A percentile compares a stretch with the other conserved stretches of the same genome.
phyloP scores from a whole-genome alignment of 2,888 invertebrate species.

The Andrena marginata region DNA sequence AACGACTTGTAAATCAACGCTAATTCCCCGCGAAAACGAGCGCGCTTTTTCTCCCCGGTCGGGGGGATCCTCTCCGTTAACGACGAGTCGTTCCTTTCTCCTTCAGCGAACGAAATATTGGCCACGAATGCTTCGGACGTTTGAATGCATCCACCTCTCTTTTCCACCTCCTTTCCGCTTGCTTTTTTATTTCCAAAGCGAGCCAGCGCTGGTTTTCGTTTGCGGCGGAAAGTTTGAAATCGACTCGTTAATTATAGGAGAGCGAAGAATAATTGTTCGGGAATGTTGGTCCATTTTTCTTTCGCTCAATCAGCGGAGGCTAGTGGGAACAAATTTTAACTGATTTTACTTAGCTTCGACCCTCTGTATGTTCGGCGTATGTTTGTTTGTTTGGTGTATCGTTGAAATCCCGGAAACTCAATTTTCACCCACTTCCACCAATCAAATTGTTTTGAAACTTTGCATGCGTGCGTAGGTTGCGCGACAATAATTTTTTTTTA shows the following conservation, averaged over 20 bases:
- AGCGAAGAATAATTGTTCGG: background rate
- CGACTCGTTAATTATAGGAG: background rate
- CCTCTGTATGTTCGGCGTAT: too few relatives aligned
- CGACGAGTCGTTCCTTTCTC: background rate
- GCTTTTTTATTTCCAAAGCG: background rate
- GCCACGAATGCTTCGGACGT: slow-evolving; percentile 10
- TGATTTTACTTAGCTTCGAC: too few relatives aligned
- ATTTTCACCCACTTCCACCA: too few relatives aligned
- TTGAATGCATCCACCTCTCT: background rate
- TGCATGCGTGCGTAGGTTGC: too few relatives aligned
- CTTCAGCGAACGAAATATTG: background rate
- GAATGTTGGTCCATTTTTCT: background rate
- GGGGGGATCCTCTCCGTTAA: background rate
- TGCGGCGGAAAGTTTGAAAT: background rate
- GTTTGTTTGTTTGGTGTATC: too few relatives aligned
- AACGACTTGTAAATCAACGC: slow-evolving; percentile 30
- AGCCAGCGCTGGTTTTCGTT: background rate
- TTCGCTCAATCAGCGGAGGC: too few relatives aligned
- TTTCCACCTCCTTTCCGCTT: background rate
- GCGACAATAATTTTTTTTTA: too few relatives aligned
- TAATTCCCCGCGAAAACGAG: slow-evolving; percentile 18
- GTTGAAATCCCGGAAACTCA: too few relatives aligned
- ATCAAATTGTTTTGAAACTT: too few relatives aligned
- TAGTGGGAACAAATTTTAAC: too few relatives aligned
- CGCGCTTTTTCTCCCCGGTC: background rate